Conservation (phyloP, 2,797 vertebrate genomes). For the Leptatherina wallacei region DNA sequence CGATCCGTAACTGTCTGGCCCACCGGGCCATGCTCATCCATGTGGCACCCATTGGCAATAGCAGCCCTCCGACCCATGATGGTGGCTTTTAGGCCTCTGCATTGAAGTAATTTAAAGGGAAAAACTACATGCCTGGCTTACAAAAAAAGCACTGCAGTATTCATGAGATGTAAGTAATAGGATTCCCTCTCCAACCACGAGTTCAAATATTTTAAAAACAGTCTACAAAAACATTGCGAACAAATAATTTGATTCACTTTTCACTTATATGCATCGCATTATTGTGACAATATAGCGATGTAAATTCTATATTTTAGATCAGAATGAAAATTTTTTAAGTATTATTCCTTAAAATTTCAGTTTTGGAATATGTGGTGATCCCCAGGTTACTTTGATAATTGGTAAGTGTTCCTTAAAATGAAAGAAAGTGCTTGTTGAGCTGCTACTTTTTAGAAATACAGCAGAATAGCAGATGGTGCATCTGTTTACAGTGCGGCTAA, state of each 20-base stretch:
- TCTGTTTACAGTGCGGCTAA: slow-evolving; percentile 6
- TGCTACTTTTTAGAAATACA: slow-evolving; percentile 6
- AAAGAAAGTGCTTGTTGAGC: background rate
- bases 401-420: slow-evolving; percentile 4
- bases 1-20: slow-evolving; percentile 78
- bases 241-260: background rate
- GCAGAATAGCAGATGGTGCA: slow-evolving; percentile 9
- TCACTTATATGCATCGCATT: background rate
- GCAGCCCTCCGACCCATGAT: slow-evolving; percentile 46
- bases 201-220: background rate
- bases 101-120: slow-evolving; percentile 45
- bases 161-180: slow-evolving; percentile 21
- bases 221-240: background rate
- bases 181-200: background rate
- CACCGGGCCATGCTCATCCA: slow-evolving; percentile 73
- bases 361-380: background rate
- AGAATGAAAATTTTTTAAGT: background rate
- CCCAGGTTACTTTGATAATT: background rate
- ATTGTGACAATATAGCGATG: background rate
- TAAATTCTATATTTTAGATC: background rate
- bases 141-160: slow-evolving; percentile 23
- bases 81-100: slow-evolving; percentile 33
- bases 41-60: slow-evolving; percentile 67
- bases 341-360: background rate
- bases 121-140: slow-evolving; percentile 9